Base-by-base conservation (phyloP, 2,888 invertebrate genomes). In the Drosophila fulvimacula region DNA sequence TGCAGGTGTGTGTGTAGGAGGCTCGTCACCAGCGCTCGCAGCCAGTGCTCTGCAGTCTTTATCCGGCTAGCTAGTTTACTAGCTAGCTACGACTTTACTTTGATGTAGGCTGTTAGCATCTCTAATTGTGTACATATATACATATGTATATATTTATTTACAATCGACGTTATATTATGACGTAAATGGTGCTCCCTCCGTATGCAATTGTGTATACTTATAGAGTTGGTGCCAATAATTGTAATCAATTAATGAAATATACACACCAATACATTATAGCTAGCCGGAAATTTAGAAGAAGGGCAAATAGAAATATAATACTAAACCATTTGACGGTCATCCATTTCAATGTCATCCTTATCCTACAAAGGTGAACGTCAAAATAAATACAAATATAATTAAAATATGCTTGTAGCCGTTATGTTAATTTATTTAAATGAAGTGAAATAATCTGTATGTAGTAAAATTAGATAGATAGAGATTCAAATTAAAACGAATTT, bases 1-100 rank as follows among this genome's bases (percentile, higher is more conserved):
- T n/a, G n/a, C n/a, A n/a, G n/a, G n/a, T n/a, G 60, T 69, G 57
- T 69, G 76, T 56, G 72, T 79, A 76, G 80, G 86, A 82, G 82
- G 82, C 82, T 86, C 82, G 82, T 82, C 83, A 68, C 78, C 76
- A 76, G 79, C 69, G 56, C 53, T 60, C 39, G 65, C 39, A 55
- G 30, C 17, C 55, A 60, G 36, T 34, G 72, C 34, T 69, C 55
- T 39, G 39, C 19, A 63, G 24, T 39, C 49, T 57, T 49, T 44
- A 19, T n/a, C 36, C 52, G 19, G 36, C 21, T 32, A 10, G 30
- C 34, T 30, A 30, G 44, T 11, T 58, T 4, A 7, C 34, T n/a
- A n/a, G n/a, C n/a, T n/a, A n/a, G n/a, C n/a, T n/a, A n/a, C n/a
- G n/a, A n/a, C n/a, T n/a, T 57, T 3, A 10, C 27, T 55, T 49